A percentile compares a stretch with the other conserved stretches of the same genome.
phyloP scores from a whole-genome alignment of 2,797 vertebrate genomes.

The Pagetopsis macropterus region DNA sequence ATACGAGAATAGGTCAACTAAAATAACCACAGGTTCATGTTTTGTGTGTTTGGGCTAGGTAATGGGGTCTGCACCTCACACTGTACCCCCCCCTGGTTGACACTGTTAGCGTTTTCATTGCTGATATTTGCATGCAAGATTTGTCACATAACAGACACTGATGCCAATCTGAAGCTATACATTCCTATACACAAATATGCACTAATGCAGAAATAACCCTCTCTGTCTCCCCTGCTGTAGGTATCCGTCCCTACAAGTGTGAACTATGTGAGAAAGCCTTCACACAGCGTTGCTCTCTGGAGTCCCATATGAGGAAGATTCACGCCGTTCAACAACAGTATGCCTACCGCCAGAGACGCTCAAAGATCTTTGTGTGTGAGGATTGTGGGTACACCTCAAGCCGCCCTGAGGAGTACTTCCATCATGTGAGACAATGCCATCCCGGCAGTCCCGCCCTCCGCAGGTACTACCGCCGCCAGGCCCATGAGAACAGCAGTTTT shows the following conservation, averaged over 20 bases:
- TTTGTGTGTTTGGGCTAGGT: no score
- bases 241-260: slow-evolving; percentile 91
- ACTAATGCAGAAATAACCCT: not conserved
- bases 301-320: slow-evolving; percentile 92
- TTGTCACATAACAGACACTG: no score
- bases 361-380: slow-evolving; percentile 93
- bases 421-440: slow-evolving; percentile 86
- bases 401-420: slow-evolving; percentile 84
- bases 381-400: slow-evolving; percentile 90
- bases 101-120: no score
- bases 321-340: slow-evolving; percentile 89
- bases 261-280: slow-evolving; percentile 90
- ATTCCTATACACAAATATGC: not conserved
- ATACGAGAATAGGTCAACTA: no score
- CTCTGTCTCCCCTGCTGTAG: slow-evolving; percentile 64
- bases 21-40: no score
- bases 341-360: slow-evolving; percentile 89
- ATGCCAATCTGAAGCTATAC: not conserved
- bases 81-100: no score
- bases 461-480: slow-evolving; percentile 80
- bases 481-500: slow-evolving; percentile 69
- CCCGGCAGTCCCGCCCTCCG: slow-evolving; percentile 78
- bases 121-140: no score
- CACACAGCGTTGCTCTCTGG: slow-evolving; percentile 92
- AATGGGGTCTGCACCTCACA: no score